A percentile compares a stretch with the other conserved stretches of the same genome.
These are phyloP conservation scores for Cladorhizidae sp. DNA, from an alignment of 37 sponge, comb jelly and placozoan species.

Conservation along the genomic window DNA sequence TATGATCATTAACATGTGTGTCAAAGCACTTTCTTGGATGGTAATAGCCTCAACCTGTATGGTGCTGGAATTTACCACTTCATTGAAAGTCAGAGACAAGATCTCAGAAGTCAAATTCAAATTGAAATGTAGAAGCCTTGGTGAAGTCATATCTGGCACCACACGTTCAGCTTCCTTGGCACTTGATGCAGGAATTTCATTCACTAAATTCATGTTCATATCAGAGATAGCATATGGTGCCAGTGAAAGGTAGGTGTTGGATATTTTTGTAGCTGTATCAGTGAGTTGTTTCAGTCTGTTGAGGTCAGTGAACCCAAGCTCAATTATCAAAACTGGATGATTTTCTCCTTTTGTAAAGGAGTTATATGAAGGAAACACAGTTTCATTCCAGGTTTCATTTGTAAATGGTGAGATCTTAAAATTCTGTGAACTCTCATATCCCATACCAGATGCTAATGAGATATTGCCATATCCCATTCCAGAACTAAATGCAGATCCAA, in stretches of 20 bases:
- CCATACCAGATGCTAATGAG: neutral
- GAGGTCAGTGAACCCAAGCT: slow-evolving; percentile 64
- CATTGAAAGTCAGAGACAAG: slow-evolving; percentile 78
- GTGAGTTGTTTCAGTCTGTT: slow-evolving; percentile 64
- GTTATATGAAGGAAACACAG: slow-evolving; percentile 34
- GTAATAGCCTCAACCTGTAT: slow-evolving; percentile 28
- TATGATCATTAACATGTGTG: slow-evolving; percentile 39
- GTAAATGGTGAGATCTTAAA: neutral
- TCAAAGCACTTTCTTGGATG: slow-evolving; percentile 51
- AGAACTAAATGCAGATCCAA: neutral
- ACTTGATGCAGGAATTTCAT: slow-evolving; percentile 27
- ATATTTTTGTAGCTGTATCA: slow-evolving; percentile 50
- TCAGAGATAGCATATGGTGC: slow-evolving; percentile 46
- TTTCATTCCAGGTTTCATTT: slow-evolving; percentile 25
- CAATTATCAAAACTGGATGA: slow-evolving; percentile 58
- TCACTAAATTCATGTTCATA: slow-evolving; percentile 74
- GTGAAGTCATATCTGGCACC: slow-evolving; percentile 58
- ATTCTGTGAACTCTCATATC: no score
- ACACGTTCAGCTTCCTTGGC: slow-evolving; percentile 35
- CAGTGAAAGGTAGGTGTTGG: slow-evolving; percentile 69
- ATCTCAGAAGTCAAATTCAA: slow-evolving; percentile 75
- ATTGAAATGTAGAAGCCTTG: slow-evolving; percentile 59
- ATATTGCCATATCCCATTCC: slow-evolving; percentile 2
- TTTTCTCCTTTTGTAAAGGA: slow-evolving; percentile 47
- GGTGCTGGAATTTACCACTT: slow-evolving; percentile 71